These are phyloP conservation scores for Empis livida DNA, from an alignment of 2,888 invertebrate species.

Conservation along the genomic window DNA sequence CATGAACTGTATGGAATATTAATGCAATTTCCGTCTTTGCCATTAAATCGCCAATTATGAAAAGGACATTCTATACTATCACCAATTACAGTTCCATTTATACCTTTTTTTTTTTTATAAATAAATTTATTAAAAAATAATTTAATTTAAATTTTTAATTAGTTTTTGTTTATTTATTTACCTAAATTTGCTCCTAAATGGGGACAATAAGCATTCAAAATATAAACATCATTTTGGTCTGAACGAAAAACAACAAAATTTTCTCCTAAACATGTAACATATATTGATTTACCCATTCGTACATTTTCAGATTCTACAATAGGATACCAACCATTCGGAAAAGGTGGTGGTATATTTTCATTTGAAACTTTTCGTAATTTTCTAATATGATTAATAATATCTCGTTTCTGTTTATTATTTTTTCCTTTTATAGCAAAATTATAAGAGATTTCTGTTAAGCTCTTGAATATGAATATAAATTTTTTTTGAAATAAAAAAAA, in stretches of 20 bases:
- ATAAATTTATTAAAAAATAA: too few species aligned
- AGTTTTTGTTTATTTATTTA: too few species aligned
- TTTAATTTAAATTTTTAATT: too few species aligned
- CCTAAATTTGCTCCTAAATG: slow-evolving; percentile 80
- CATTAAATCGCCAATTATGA: slow-evolving; percentile 74
- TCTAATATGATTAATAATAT: slow-evolving; percentile 36
- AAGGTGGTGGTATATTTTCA: slow-evolving; percentile 52
- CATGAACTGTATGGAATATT: slow-evolving; percentile 58
- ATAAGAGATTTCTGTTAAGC: slow-evolving; percentile 13
- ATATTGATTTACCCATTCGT: slow-evolving; percentile 40
- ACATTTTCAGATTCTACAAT: slow-evolving; percentile 55
- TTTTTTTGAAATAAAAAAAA: not conserved
- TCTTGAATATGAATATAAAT: not conserved
- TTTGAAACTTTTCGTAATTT: slow-evolving; percentile 41
- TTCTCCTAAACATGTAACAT: slow-evolving; percentile 55
- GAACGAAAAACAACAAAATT: slow-evolving; percentile 59
- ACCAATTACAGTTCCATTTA: slow-evolving; percentile 63
- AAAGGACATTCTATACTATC: slow-evolving; percentile 81
- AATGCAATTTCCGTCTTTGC: slow-evolving; percentile 56
- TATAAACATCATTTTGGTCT: slow-evolving; percentile 46
- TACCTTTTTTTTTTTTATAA: too few species aligned
- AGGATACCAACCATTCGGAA: slow-evolving; percentile 83
- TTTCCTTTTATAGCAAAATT: slow-evolving; percentile 5
- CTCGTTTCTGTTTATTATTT: slow-evolving; percentile 13
- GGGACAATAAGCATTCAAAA: slow-evolving; percentile 79